phyloP scores from a whole-genome alignment of 2,797 vertebrate genomes.

The Vireo griseus region DNA sequence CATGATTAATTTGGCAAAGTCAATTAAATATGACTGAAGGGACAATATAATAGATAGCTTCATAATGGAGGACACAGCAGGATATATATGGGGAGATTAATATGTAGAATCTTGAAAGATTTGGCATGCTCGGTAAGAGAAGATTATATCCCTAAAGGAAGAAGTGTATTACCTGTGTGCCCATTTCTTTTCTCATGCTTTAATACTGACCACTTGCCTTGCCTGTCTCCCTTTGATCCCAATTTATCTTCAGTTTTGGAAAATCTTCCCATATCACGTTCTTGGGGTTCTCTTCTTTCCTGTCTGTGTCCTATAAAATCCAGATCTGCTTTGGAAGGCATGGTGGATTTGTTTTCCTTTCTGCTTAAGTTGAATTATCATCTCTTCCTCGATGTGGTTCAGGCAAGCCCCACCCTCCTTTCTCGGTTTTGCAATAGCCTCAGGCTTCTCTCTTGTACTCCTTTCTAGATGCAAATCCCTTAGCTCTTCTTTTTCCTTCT shows the following conservation, averaged over 20 bases:
- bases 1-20: slow-evolving; percentile 19
- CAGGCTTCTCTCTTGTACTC: neutral
- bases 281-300: neutral
- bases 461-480: neutral
- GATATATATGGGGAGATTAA: neutral
- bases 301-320: neutral
- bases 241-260: neutral
- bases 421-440: neutral
- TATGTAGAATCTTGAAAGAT: neutral
- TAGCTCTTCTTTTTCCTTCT: neutral
- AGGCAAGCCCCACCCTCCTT: neutral
- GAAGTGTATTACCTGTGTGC: neutral
- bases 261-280: neutral
- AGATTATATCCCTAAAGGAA: neutral
- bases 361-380: neutral
- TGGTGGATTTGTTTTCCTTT: neutral
- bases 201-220: neutral
- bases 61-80: neutral
- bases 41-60: neutral
- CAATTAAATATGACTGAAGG: neutral
- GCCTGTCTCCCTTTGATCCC: neutral
- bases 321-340: neutral
- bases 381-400: neutral
- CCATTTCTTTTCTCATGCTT: neutral
- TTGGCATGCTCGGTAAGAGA: neutral